Conservation (phyloP, 1,140 invertebrate species). For the Acromyrmex heyeri region DNA sequence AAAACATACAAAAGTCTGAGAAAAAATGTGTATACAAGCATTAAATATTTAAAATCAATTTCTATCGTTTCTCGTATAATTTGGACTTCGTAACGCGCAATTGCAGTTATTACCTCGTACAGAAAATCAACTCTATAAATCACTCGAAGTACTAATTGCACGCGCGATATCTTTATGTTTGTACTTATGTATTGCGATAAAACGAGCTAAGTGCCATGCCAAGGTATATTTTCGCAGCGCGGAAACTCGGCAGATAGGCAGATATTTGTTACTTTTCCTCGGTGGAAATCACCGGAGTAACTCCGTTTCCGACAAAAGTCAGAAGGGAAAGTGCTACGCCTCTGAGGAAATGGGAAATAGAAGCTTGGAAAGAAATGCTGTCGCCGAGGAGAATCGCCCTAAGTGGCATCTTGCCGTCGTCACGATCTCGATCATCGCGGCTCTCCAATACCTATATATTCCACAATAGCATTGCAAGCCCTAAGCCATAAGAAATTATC, state of each 20-base stretch:
- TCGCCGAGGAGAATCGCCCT: neutral
- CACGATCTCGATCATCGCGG: neutral
- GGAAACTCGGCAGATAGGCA: conserved; percentile 1
- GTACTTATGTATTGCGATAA: conserved; percentile 32
- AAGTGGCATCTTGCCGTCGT: neutral
- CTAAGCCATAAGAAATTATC: too few species aligned
- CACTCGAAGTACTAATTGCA: neutral
- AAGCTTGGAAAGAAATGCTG: neutral
- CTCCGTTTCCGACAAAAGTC: conserved; percentile 55
- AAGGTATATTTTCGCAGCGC: conserved; percentile 6
- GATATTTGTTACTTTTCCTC: conserved; percentile 63
- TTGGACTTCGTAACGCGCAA: neutral
- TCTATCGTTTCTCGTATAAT: neutral
- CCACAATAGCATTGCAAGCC: too few species aligned
- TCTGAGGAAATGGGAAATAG: conserved; percentile 56
- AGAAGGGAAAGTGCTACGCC: neutral
- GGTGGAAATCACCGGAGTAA: conserved; percentile 47
- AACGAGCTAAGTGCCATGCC: neutral
- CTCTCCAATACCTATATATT: neutral
- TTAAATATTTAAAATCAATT: neutral
- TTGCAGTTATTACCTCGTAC: neutral
- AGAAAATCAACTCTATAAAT: conserved; percentile 1
- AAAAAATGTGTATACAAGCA: neutral
- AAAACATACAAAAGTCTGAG: neutral
- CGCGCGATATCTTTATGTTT: neutral